Evolutionary conservation across 1,140 invertebrate species (phyloP).

Genomic region (Homarus americanus): DNA sequence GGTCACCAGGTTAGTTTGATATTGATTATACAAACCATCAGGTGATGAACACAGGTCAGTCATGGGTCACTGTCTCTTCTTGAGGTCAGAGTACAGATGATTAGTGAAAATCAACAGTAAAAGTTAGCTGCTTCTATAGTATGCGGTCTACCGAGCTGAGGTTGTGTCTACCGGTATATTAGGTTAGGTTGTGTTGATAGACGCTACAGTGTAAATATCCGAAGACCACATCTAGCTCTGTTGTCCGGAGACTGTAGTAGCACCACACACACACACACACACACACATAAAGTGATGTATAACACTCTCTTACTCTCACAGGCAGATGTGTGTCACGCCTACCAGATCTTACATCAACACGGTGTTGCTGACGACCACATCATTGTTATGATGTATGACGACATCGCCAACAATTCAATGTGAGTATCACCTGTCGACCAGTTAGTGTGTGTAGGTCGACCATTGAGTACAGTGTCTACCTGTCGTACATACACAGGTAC

Average conservation of each 20-base stretch:
- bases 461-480: too few species aligned
- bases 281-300: not conserved
- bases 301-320: conserved; percentile 76
- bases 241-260: not conserved
- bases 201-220: not conserved
- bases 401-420: conserved; percentile 81
- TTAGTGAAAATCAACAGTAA: too few species aligned
- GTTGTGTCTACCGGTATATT: not conserved
- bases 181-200: not conserved
- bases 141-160: not conserved
- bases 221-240: not conserved
- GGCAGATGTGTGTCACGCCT: conserved; percentile 84
- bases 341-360: conserved; percentile 82
- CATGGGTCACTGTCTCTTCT: not conserved
- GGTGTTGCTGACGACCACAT: conserved; percentile 78
- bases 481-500: too few species aligned
- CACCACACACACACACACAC: not conserved
- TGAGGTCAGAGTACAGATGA: not conserved
- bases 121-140: not conserved
- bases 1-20: not conserved
- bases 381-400: conserved; percentile 84
- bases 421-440: not conserved
- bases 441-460: too few species aligned
- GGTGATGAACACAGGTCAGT: not conserved
- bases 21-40: not conserved